These are phyloP conservation scores for Semicossyphus pulcher DNA, from an alignment of 2,113 vertebrate genomes.

Conservation along the genomic window DNA sequence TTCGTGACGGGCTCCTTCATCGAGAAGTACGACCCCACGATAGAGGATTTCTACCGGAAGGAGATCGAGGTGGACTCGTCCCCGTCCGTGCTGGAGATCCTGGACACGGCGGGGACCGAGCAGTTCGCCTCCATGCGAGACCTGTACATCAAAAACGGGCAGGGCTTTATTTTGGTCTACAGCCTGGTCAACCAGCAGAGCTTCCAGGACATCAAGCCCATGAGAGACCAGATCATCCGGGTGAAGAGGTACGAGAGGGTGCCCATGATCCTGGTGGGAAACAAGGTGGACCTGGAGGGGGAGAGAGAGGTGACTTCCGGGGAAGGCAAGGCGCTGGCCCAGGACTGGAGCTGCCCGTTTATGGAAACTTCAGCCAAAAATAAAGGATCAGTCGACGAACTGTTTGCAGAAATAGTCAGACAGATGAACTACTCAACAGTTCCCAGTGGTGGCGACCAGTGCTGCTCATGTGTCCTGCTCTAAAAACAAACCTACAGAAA, in stretches of 20 bases:
- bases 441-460: conserved; percentile 90
- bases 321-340: conserved; percentile 94
- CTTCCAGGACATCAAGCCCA: conserved; percentile 96
- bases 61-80: conserved; percentile 85
- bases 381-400: conserved; percentile 95
- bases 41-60: conserved; percentile 90
- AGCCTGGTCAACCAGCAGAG: conserved; percentile 89
- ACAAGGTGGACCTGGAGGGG: conserved; percentile 90
- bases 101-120: conserved; percentile 87
- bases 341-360: conserved; percentile 97
- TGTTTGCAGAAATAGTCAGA: conserved; percentile 95
- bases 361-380: conserved; percentile 98
- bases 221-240: conserved; percentile 96
- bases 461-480: conserved; percentile 84
- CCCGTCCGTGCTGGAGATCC: conserved; percentile 82
- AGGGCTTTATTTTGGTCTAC: conserved; percentile 84
- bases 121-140: conserved; percentile 97
- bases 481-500: conserved; percentile 47
- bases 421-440: conserved; percentile 97
- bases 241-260: conserved; percentile 95
- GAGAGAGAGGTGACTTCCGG: conserved; percentile 93
- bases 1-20: conserved; percentile 95
- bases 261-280: conserved; percentile 92
- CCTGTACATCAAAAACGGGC: conserved; percentile 86
- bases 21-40: conserved; percentile 95